Conservation (phyloP, 92 coral and sea anemone species). For the Hydrozoanthus gracilis region DNA sequence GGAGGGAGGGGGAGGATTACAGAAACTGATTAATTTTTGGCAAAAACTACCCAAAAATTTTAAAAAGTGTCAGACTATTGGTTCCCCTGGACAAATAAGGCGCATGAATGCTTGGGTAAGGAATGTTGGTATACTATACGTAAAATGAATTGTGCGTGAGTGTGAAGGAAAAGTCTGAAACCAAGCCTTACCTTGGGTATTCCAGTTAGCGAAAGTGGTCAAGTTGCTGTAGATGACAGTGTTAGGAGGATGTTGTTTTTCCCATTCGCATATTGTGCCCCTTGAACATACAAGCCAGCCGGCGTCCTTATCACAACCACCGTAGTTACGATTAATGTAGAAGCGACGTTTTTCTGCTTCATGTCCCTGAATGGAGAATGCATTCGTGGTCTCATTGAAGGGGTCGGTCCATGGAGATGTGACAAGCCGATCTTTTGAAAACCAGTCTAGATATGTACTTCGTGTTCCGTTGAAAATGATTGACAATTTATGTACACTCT, state of each 20-base stretch:
- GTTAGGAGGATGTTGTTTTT: not conserved
- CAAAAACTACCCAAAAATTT: no score
- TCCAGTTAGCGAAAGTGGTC: slow-evolving; percentile 12
- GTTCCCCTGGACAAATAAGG: no score
- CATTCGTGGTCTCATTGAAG: not conserved
- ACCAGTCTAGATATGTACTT: slow-evolving; percentile 16
- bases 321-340: not conserved
- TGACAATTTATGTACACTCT: not conserved
- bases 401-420: slow-evolving; percentile 36
- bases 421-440: not conserved
- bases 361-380: not conserved
- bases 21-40: no score
- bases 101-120: no score
- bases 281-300: slow-evolving; percentile 27
- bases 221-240: not conserved
- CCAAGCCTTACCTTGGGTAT: not conserved
- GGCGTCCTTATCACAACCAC: not conserved
- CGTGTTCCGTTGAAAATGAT: slow-evolving; percentile 19
- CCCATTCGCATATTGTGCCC: slow-evolving; percentile 1
- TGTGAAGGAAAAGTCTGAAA: no score
- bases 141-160: no score
- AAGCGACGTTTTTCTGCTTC: not conserved
- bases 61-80: no score
- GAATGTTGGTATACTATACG: no score
- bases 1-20: no score